A percentile compares a stretch with the other conserved stretches of the same genome.
Conservation (phyloP, 2,888 invertebrate species). For the Taenaris catops region DNA sequence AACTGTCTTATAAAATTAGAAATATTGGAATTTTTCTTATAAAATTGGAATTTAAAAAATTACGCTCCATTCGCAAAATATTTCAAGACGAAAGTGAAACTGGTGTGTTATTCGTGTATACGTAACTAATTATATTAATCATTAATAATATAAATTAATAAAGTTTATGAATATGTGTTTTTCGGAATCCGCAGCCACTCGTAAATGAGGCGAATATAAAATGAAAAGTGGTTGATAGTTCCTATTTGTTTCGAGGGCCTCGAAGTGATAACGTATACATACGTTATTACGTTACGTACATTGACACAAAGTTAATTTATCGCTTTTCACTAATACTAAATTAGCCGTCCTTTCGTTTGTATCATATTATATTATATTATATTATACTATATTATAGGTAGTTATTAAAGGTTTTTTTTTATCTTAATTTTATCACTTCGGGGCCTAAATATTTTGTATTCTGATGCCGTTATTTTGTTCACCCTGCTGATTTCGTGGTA, state of each 20-base stretch:
- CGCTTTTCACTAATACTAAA: constrained; percentile 9
- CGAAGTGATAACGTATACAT: constrained; percentile 8
- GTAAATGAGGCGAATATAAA: constrained; percentile 37
- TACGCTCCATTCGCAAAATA: too few relatives aligned
- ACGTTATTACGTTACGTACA: not conserved
- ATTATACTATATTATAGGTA: constrained; percentile 16
- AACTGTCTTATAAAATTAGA: too few relatives aligned
- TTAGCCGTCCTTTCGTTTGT: constrained; percentile 21
- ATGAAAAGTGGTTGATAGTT: constrained; percentile 62
- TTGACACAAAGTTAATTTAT: constrained; percentile 17
- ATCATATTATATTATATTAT: too few relatives aligned
- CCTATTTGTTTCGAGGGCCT: constrained; percentile 43
- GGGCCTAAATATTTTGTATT: constrained; percentile 14
- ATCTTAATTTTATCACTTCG: constrained; percentile 3
- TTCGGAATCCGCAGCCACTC: constrained; percentile 34
- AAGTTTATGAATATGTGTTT: too few relatives aligned
- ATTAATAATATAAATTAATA: too few relatives aligned
- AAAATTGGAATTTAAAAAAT: too few relatives aligned
- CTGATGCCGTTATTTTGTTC: too few relatives aligned
- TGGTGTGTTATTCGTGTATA: too few relatives aligned
- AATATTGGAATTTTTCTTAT: too few relatives aligned
- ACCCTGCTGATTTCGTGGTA: too few relatives aligned
- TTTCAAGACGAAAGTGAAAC: too few relatives aligned
- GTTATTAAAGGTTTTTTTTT: constrained; percentile 1
- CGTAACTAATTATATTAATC: too few relatives aligned